Evolutionary conservation across 1,140 invertebrate species (phyloP).

Genomic region (Sipha flava): DNA sequence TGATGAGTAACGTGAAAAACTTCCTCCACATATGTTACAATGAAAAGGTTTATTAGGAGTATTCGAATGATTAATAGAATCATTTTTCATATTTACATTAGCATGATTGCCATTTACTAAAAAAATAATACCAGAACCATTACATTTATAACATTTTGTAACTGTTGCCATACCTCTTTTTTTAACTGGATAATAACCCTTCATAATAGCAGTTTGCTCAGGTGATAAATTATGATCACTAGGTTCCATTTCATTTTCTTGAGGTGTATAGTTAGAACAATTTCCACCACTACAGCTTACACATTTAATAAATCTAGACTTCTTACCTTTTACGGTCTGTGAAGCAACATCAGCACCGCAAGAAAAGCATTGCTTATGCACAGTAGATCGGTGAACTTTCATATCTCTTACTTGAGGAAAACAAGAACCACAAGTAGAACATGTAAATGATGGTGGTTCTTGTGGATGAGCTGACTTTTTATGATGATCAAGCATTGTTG

Average conservation of each 20-base stretch:
- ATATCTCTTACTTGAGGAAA: slow-evolving; percentile 40
- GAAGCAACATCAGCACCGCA: slow-evolving; percentile 46
- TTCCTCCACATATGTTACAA: slow-evolving; percentile 72
- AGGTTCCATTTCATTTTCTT: slow-evolving; percentile 11
- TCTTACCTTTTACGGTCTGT: slow-evolving; percentile 43
- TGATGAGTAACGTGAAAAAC: slow-evolving; percentile 57
- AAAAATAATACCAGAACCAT: slow-evolving; percentile 75
- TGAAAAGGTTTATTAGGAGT: slow-evolving; percentile 67
- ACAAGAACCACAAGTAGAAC: slow-evolving; percentile 40
- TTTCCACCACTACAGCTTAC: slow-evolving; percentile 25
- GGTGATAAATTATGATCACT: slow-evolving; percentile 7
- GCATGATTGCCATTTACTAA: slow-evolving; percentile 53
- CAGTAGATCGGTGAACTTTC: slow-evolving; percentile 40
- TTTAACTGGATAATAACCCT: slow-evolving; percentile 71
- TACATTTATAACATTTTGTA: slow-evolving; percentile 78
- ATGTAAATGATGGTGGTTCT: slow-evolving; percentile 38
- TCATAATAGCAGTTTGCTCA: slow-evolving; percentile 39
- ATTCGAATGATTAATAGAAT: slow-evolving; percentile 30
- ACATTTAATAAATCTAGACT: slow-evolving; percentile 39
- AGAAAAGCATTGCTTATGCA: slow-evolving; percentile 45
- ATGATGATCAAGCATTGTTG: slow-evolving; percentile 67
- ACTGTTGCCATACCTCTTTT: slow-evolving; percentile 69
- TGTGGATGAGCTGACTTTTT: slow-evolving; percentile 47
- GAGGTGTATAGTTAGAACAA: not conserved
- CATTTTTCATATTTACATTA: slow-evolving; percentile 37